Evolutionary conservation across 2,797 vertebrate species (phyloP).

Genomic region (Scolopax bukidnonensis): DNA sequence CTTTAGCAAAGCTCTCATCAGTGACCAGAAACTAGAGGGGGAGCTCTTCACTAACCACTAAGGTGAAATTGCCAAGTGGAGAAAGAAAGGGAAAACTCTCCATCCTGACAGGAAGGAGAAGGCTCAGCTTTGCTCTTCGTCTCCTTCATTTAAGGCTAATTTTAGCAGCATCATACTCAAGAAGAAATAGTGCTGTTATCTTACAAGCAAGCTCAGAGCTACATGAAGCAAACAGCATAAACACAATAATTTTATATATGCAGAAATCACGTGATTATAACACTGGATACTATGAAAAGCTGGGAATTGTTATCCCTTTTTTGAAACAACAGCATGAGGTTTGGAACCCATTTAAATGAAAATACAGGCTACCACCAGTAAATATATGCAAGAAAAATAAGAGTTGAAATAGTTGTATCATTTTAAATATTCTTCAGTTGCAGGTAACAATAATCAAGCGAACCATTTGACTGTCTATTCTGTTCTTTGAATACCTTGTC

Average conservation of each 20-base stretch:
- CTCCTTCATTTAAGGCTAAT: neutral
- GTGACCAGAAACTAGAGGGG: neutral
- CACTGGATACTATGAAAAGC: neutral
- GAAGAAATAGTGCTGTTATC: neutral
- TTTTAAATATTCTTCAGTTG: neutral
- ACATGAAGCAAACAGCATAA: neutral
- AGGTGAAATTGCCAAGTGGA: neutral
- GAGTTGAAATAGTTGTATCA: neutral
- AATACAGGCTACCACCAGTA: neutral
- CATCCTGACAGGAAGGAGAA: neutral
- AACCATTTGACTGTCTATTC: neutral
- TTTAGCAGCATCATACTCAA: neutral
- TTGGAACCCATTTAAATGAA: neutral
- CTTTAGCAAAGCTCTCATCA: neutral
- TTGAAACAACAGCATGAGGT: neutral
- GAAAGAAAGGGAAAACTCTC: neutral
- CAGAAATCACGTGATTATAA: neutral
- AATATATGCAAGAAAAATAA: neutral
- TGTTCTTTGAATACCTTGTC: neutral
- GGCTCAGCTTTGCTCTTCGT: neutral
- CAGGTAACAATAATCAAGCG: neutral
- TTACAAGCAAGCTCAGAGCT: neutral
- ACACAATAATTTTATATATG: neutral
- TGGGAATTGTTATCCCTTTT: neutral
- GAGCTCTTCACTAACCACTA: neutral